Evolutionary conservation across 2,888 invertebrate species (phyloP).

Genomic region (Euproctis similis): DNA sequence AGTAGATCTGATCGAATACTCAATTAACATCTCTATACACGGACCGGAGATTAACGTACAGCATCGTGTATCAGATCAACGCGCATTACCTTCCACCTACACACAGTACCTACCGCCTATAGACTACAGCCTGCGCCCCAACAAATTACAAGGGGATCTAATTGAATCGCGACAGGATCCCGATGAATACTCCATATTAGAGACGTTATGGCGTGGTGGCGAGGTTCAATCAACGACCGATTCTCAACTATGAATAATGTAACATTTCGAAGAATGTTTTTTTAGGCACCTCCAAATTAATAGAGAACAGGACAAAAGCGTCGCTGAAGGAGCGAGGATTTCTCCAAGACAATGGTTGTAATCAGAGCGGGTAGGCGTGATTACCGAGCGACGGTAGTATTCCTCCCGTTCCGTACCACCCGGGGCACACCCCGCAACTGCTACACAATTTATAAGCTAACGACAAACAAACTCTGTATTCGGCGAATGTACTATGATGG

Average conservation of each 20-base stretch:
- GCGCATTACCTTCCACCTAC: constrained; percentile 37
- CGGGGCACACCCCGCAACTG: constrained; percentile 13
- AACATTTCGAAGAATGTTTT: constrained; percentile 30
- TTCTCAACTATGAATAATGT: constrained; percentile 23
- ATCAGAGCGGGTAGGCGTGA: constrained; percentile 47
- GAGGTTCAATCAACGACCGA: constrained; percentile 27
- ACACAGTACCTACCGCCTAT: constrained; percentile 26
- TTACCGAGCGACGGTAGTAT: constrained; percentile 29
- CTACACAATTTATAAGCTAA: constrained; percentile 47
- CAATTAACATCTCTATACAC: constrained; percentile 52
- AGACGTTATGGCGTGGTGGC: constrained; percentile 33
- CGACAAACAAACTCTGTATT: constrained; percentile 35
- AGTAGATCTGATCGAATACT: constrained; percentile 47
- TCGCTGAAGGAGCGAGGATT: constrained; percentile 46
- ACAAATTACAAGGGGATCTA: constrained; percentile 43
- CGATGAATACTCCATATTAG: constrained; percentile 37
- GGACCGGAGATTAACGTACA: constrained; percentile 45
- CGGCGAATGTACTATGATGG: constrained; percentile 15
- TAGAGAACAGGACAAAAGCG: constrained; percentile 43
- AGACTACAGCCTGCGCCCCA: constrained; percentile 26
- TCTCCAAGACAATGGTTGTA: constrained; percentile 57
- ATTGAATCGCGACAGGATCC: constrained; percentile 46
- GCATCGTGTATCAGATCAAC: constrained; percentile 38
- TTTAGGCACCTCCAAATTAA: constrained; percentile 37
- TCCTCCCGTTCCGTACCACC: constrained; percentile 8